Base-by-base conservation (phyloP, 2,113 vertebrate genomes). In the Dascyllus trimaculatus region DNA sequence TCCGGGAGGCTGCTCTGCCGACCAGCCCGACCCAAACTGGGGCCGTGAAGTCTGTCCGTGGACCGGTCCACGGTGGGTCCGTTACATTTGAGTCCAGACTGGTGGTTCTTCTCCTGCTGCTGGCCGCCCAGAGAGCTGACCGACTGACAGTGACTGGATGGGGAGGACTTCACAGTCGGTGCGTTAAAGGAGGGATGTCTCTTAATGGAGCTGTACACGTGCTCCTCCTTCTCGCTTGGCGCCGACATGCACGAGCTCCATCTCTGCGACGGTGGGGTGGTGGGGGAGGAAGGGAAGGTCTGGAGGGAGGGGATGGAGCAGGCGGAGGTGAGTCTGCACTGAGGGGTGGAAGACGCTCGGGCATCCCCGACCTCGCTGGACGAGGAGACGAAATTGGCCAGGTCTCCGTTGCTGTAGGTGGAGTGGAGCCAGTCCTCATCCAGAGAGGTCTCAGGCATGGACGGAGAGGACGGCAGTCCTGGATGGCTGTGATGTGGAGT, bases 341-440 rank as follows among this genome's bases (percentile, higher is more conserved):
- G 92, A 8, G 18, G 91, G 25, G 79, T 92, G 54, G 93, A 95
- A 13, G 87, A 49, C 17, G 60, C 63, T 2, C 80, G 32, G 22
- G 77, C 10, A 4, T 82, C 0, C 48, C 85, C 58, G 71, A 86
- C 81, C 86, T 96, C 81, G 5, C 93, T 91, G 13, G 94, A 85
- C 70, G 85, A 95, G 0, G 92, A 90, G 63, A 96, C 90, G 72
- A 97, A 98, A 85, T 95, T 95, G 0, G 94, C 92, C 57, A 98
- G 93, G 87, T 98, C 97, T 0, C 97, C 95, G 0, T 99, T 99
- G 85, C 97, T 97, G 79, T 99, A 97, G 0, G 95, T 96, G n/a
- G 97, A 96, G 79, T 97, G 94, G 80, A 97, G 93, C 96, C 97
- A 97, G n/a, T 97, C 96, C 21, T 96, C 94, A 67, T 94, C 95